Evolutionary conservation across 2,888 invertebrate genomes (phyloP).

Genomic region (Leptopilina drosophilae): DNA sequence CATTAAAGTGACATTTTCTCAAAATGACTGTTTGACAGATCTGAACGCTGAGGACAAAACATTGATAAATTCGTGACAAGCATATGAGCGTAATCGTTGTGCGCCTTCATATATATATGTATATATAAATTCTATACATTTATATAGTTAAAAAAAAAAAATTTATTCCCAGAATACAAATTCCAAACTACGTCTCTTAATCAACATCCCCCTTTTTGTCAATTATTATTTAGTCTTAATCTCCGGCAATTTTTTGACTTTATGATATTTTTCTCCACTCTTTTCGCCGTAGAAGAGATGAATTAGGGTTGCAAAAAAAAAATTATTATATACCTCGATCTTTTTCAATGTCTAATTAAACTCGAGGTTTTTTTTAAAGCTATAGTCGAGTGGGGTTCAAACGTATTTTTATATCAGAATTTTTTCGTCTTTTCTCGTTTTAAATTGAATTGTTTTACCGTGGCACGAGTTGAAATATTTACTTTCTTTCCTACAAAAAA

Average conservation of each 20-base stretch:
- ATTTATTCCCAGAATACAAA: slow-evolving; percentile 36
- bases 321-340: background rate
- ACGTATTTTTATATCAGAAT: background rate
- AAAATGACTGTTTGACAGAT: slow-evolving; percentile 55
- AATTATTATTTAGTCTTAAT: slow-evolving; percentile 11
- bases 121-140: background rate
- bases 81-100: slow-evolving; percentile 32
- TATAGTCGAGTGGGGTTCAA: too few species aligned
- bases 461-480: too few species aligned
- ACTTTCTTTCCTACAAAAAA: too few species aligned
- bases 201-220: slow-evolving; percentile 1
- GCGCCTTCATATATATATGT: background rate
- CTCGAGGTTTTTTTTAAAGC: background rate
- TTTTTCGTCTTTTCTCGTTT: too few species aligned
- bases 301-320: slow-evolving; percentile 6
- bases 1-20: slow-evolving; percentile 55
- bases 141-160: background rate
- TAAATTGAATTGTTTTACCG: too few species aligned
- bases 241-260: slow-evolving; percentile 9
- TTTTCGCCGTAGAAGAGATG: background rate
- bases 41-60: slow-evolving; percentile 51
- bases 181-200: slow-evolving; percentile 37
- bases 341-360: background rate
- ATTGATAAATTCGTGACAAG: slow-evolving; percentile 56
- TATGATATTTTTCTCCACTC: background rate